These are phyloP conservation scores for Crotalus tigris DNA, from an alignment of 2,113 vertebrate genomes.

Conservation along the genomic window DNA sequence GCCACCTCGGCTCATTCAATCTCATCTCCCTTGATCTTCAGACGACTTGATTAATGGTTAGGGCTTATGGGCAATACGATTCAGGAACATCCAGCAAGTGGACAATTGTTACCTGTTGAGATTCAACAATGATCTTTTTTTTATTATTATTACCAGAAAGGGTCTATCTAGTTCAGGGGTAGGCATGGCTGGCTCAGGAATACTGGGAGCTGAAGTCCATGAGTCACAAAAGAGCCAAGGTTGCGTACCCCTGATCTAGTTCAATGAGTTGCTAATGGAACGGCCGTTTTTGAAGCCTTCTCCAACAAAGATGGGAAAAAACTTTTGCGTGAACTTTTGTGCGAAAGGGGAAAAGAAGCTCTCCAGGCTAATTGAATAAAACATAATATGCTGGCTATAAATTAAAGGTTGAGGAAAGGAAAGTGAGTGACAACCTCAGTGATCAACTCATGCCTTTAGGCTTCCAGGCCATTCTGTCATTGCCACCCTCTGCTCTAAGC, in stretches of 20 bases:
- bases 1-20: neutral
- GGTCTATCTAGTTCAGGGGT: neutral
- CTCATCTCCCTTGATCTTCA: neutral
- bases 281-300: neutral
- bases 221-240: too few species aligned
- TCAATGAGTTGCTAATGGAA: neutral
- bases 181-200: too few species aligned
- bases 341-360: neutral
- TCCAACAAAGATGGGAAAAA: neutral
- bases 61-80: neutral
- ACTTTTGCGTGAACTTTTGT: neutral
- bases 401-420: neutral
- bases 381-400: neutral
- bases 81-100: neutral
- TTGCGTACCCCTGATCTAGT: neutral
- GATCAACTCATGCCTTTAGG: neutral
- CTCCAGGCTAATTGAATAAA: neutral
- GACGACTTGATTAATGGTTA: neutral
- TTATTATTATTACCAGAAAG: too few species aligned
- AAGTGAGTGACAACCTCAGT: neutral
- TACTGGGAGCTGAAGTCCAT: too few species aligned
- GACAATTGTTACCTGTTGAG: neutral
- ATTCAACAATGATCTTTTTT: neutral
- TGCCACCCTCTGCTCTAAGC: neutral
- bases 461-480: neutral